Evolutionary conservation across 37 sponge, comb jelly and placozoan genomes (phyloP).

Genomic region (Petrosia ficiformis): DNA sequence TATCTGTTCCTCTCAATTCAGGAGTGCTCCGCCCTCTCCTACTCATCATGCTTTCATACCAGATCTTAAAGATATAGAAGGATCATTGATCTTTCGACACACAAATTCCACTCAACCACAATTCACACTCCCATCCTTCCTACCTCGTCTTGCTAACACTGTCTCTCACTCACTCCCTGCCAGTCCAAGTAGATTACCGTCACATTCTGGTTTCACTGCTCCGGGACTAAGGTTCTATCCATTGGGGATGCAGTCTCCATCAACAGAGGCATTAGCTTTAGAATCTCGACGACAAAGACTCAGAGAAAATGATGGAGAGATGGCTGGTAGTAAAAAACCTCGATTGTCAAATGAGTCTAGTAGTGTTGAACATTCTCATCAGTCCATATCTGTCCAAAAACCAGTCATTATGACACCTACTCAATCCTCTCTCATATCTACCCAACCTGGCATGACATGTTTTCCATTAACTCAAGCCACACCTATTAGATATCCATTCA

Average conservation of each 20-base stretch:
- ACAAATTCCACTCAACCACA: constrained; percentile 27
- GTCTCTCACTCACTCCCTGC: constrained; percentile 52
- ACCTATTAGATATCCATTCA: neutral
- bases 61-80: neutral
- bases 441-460: too few relatives aligned
- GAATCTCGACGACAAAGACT: constrained; percentile 1
- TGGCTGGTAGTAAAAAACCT: too few relatives aligned
- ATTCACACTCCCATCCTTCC: constrained; percentile 43
- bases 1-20: constrained; percentile 7
- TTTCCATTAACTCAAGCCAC: too few relatives aligned
- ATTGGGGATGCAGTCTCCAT: neutral
- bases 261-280: constrained; percentile 19
- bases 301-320: neutral
- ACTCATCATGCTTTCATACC: constrained; percentile 62
- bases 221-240: constrained; percentile 37
- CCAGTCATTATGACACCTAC: neutral
- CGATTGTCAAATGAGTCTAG: too few relatives aligned
- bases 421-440: too few relatives aligned
- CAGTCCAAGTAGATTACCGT: constrained; percentile 38
- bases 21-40: constrained; percentile 88
- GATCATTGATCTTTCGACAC: neutral
- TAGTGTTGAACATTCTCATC: too few relatives aligned
- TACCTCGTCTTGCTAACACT: constrained; percentile 20
- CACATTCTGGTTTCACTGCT: constrained; percentile 23
- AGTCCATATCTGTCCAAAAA: neutral